Evolutionary conservation across 2,888 invertebrate species (phyloP).

Genomic region (Brachyopa scutellaris): DNA sequence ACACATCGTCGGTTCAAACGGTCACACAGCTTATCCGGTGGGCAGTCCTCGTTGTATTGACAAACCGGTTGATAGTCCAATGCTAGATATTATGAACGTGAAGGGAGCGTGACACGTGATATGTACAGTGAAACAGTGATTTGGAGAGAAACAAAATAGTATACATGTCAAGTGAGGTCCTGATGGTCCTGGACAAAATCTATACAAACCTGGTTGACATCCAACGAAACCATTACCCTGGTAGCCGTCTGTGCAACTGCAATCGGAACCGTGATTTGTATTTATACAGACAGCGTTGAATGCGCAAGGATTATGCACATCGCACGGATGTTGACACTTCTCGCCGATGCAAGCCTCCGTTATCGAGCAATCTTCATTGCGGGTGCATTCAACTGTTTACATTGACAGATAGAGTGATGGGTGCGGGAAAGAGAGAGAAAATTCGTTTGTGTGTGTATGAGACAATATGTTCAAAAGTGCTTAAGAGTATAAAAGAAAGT

Average conservation of each 20-base stretch:
- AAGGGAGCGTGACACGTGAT: slow-evolving; percentile 29
- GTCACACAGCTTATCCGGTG: slow-evolving; percentile 92
- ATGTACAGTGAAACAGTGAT: slow-evolving; percentile 78
- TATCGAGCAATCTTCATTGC: slow-evolving; percentile 92
- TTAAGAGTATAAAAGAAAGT: not conserved
- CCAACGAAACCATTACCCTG: slow-evolving; percentile 93
- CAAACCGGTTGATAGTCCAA: slow-evolving; percentile 85
- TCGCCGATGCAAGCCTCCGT: slow-evolving; percentile 93
- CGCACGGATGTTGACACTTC: slow-evolving; percentile 93
- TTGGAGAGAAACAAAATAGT: slow-evolving; percentile 40
- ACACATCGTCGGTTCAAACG: slow-evolving; percentile 92
- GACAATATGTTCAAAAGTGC: slow-evolving; percentile 52
- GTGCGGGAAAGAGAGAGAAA: slow-evolving; percentile 54
- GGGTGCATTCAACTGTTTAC: slow-evolving; percentile 90
- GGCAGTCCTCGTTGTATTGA: slow-evolving; percentile 95
- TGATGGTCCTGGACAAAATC: not conserved
- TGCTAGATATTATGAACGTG: slow-evolving; percentile 77
- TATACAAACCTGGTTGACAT: slow-evolving; percentile 88
- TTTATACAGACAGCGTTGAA: slow-evolving; percentile 93
- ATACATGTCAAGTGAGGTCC: slow-evolving; percentile 36
- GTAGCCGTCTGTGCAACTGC: slow-evolving; percentile 92
- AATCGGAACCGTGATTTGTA: slow-evolving; percentile 93
- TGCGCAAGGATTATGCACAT: slow-evolving; percentile 91
- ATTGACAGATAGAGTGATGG: slow-evolving; percentile 29
- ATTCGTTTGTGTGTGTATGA: slow-evolving; percentile 50